Evolutionary conservation across 2,113 vertebrate species (phyloP).

Genomic region (Circaetus gallicus): DNA sequence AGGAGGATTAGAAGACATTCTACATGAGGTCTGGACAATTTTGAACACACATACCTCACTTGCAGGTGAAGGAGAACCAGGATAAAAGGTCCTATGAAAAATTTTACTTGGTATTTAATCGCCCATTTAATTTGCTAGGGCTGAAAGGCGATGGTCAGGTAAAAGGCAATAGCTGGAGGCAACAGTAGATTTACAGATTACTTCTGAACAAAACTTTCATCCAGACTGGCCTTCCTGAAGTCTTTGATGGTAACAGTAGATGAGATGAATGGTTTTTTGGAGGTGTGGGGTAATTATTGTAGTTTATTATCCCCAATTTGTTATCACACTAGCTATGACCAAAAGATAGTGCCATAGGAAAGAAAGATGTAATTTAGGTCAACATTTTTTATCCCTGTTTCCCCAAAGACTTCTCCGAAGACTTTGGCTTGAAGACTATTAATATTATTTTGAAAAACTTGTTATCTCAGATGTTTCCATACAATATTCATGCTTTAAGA

Average conservation of each 20-base stretch:
- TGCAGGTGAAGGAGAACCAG: neutral
- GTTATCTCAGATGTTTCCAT: neutral
- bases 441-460: neutral
- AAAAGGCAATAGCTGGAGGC: neutral
- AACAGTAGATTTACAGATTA: neutral
- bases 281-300: neutral
- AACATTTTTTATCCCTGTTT: neutral
- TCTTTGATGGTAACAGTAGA: neutral
- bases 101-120: neutral
- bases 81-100: neutral
- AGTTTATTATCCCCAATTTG: neutral
- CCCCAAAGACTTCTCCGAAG: neutral
- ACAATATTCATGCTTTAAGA: neutral
- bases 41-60: neutral
- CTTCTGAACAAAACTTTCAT: neutral
- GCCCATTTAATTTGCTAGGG: neutral
- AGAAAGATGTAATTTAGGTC: neutral
- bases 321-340: neutral
- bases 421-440: neutral
- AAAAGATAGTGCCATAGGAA: neutral
- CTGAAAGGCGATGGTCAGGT: neutral
- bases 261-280: neutral
- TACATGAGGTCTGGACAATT: neutral
- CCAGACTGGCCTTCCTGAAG: neutral
- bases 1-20: neutral